These are phyloP conservation scores for Campoletis raptor DNA, from an alignment of 2,888 invertebrate species.

Conservation along the genomic window DNA sequence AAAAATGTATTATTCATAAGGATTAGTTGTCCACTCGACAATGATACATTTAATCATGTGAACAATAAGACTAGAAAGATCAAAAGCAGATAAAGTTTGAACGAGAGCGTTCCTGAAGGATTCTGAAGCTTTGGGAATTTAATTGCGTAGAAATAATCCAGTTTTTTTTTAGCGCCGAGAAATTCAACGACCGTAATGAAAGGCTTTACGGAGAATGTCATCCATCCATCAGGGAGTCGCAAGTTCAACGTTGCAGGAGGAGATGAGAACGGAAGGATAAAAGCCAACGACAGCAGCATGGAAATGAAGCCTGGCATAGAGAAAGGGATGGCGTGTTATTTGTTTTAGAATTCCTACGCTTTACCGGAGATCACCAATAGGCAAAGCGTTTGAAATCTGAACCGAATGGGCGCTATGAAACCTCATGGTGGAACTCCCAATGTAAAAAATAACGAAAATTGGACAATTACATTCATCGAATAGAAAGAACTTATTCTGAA, in stretches of 20 bases:
- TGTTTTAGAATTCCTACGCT: slow-evolving; percentile 98
- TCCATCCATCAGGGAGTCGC: not conserved
- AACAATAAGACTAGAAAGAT: not conserved
- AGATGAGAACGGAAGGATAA: slow-evolving; percentile 13
- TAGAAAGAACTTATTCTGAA: too few relatives aligned
- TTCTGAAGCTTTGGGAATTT: not conserved
- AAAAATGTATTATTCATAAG: too few relatives aligned
- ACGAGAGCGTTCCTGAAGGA: not conserved
- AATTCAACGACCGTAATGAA: not conserved
- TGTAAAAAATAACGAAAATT: not conserved
- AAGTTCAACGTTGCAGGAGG: slow-evolving; percentile 7
- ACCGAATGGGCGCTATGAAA: slow-evolving; percentile 87
- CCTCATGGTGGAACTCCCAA: slow-evolving; percentile 48
- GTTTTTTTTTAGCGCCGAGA: not conserved
- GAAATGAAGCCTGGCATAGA: slow-evolving; percentile 34
- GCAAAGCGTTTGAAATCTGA: slow-evolving; percentile 99
- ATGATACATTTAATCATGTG: not conserved
- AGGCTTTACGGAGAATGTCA: not conserved
- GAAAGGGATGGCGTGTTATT: slow-evolving; percentile 85
- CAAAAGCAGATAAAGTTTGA: not conserved
- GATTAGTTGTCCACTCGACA: too few relatives aligned
- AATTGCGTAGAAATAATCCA: not conserved
- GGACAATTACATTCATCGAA: not conserved
- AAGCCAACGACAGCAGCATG: slow-evolving; percentile 17
- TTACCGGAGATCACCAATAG: slow-evolving; percentile 91